Conservation (phyloP, 2,113 vertebrate species). For the Naja naja region DNA sequence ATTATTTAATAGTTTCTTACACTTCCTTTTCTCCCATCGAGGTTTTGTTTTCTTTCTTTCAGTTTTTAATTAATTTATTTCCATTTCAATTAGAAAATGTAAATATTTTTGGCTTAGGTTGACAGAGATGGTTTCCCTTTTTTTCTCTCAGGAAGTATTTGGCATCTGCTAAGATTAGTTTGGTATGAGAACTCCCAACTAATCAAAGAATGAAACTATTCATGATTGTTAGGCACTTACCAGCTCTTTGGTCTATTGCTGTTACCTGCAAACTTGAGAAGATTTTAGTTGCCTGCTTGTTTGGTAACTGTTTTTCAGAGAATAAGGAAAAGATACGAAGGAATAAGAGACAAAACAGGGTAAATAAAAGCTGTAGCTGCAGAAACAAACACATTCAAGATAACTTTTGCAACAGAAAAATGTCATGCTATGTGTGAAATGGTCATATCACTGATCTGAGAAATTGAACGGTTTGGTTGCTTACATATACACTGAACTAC, state of each 20-base stretch:
- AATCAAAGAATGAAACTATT: constrained; percentile 64
- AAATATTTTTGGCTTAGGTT: not conserved
- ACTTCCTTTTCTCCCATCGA: constrained; percentile 7
- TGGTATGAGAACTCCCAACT: constrained; percentile 51
- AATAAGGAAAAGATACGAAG: constrained; percentile 14
- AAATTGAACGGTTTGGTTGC: not conserved
- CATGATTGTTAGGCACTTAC: constrained; percentile 58
- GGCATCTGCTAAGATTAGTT: constrained; percentile 41
- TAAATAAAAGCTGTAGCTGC: constrained; percentile 28
- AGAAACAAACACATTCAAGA: constrained; percentile 31
- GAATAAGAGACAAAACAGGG: constrained; percentile 22
- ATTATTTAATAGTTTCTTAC: constrained; percentile 3
- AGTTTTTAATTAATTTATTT: constrained; percentile 36
- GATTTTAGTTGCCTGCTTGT: constrained; percentile 32
- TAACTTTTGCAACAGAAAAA: constrained; percentile 21
- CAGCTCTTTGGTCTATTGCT: constrained; percentile 53
- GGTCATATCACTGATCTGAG: not conserved
- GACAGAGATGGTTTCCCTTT: constrained; percentile 7
- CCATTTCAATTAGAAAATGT: constrained; percentile 1
- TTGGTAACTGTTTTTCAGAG: constrained; percentile 39
- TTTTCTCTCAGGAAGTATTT: constrained; percentile 46
- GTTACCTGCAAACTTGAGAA: constrained; percentile 57
- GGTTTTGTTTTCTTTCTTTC: constrained; percentile 29
- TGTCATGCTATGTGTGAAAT: not conserved
- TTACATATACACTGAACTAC: not conserved